Conservation (phyloP, 2,113 vertebrate species). For the Bubo bubo region DNA sequence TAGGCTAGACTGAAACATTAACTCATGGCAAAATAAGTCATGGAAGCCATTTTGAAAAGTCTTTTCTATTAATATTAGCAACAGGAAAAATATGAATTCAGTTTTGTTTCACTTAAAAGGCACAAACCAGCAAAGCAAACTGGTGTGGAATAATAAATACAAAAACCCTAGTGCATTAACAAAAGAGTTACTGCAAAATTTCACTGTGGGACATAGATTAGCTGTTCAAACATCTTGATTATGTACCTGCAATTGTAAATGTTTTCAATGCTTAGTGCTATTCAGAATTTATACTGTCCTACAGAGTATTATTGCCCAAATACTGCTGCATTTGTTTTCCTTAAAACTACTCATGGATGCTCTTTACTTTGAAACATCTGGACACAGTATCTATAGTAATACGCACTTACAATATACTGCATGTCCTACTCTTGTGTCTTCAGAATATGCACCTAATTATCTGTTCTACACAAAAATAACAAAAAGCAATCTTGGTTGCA, state of each 20-base stretch:
- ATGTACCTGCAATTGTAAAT: not conserved
- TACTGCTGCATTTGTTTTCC: not conserved
- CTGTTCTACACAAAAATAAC: not conserved
- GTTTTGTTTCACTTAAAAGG: not conserved
- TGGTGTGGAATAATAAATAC: not conserved
- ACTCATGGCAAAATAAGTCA: not conserved
- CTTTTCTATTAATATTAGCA: not conserved
- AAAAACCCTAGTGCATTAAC: not conserved
- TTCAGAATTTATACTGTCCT: not conserved
- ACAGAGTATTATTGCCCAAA: not conserved
- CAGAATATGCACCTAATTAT: not conserved
- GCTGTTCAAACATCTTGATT: not conserved
- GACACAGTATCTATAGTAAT: not conserved
- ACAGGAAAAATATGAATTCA: not conserved
- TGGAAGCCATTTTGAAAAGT: not conserved
- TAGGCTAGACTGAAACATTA: not conserved
- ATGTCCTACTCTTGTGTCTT: not conserved
- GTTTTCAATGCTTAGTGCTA: not conserved
- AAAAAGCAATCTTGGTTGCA: not conserved
- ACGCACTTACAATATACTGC: rapidly evolving
- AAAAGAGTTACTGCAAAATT: not conserved
- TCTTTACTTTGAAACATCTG: not conserved
- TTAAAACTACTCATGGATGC: not conserved
- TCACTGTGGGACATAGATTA: not conserved
- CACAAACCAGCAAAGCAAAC: not conserved